A percentile compares a stretch with the other conserved stretches of the same genome.
Evolutionary conservation across 2,888 invertebrate genomes (phyloP).

Genomic region (Melolontha melolontha): DNA sequence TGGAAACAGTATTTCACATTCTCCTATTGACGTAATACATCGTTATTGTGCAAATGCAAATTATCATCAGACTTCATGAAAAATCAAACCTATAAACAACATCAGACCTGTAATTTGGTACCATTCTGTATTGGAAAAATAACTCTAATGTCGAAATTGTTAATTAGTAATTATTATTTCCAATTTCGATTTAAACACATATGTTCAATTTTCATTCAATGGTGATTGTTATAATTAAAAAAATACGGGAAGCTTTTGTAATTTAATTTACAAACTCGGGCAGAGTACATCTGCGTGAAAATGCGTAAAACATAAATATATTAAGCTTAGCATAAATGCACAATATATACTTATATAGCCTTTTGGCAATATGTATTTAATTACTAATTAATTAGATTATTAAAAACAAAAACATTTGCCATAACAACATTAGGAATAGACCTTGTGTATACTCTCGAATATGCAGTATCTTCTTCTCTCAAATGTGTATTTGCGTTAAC

Average conservation of each 20-base stretch:
- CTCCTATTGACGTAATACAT: slow-evolving; percentile 10
- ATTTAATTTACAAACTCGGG: too few relatives aligned
- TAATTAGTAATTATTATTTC: not conserved
- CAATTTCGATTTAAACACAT: not conserved
- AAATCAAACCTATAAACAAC: slow-evolving; percentile 13
- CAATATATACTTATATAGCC: too few relatives aligned
- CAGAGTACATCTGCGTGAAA: not conserved
- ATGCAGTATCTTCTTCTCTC: too few relatives aligned
- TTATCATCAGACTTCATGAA: slow-evolving; percentile 13
- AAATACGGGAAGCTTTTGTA: too few relatives aligned
- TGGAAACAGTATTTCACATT: not conserved
- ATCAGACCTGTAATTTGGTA: slow-evolving; percentile 10
- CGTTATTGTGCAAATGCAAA: slow-evolving; percentile 9
- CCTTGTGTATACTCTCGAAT: too few relatives aligned
- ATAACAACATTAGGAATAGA: too few relatives aligned
- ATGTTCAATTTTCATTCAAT: too few relatives aligned
- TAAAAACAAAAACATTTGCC: too few relatives aligned
- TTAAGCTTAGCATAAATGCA: not conserved
- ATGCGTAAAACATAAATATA: slow-evolving; percentile 5
- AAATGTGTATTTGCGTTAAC: too few relatives aligned
- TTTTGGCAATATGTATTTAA: too few relatives aligned
- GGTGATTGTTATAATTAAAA: too few relatives aligned
- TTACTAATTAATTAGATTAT: too few relatives aligned
- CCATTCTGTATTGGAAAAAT: not conserved
- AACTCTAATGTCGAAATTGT: not conserved